Evolutionary conservation across 1,140 invertebrate genomes (phyloP).

Genomic region (Sycophaga agraensis): DNA sequence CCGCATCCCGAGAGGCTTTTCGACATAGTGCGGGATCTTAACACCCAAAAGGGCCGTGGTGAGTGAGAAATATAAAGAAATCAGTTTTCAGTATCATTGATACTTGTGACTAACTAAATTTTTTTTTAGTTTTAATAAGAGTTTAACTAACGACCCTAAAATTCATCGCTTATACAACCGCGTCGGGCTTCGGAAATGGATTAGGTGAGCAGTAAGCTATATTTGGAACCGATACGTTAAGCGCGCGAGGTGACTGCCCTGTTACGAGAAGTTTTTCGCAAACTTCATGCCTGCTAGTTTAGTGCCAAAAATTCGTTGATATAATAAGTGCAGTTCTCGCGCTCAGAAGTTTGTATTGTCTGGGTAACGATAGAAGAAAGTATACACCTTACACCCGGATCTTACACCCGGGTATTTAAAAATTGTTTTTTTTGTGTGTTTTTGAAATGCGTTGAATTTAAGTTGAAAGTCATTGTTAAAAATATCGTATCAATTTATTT

Average conservation of each 20-base stretch:
- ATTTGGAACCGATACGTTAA: constrained; percentile 5
- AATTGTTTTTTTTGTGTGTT: constrained; percentile 11
- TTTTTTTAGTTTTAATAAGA: too few relatives aligned
- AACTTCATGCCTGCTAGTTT: constrained; percentile 9
- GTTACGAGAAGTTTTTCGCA: constrained; percentile 30
- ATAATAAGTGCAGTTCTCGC: constrained; percentile 16
- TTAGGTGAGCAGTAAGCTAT: constrained; percentile 25
- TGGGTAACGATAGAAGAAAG: constrained; percentile 10
- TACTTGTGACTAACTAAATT: too few relatives aligned
- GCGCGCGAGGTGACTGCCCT: constrained; percentile 21
- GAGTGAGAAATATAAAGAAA: too few relatives aligned
- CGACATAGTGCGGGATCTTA: constrained; percentile 74
- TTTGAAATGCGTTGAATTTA: too few relatives aligned
- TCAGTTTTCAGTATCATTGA: too few relatives aligned
- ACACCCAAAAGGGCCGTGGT: constrained; percentile 78
- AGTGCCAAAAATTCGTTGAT: constrained; percentile 24
- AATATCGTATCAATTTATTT: too few relatives aligned
- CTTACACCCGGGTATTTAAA: constrained; percentile 9
- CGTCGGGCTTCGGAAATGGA: constrained; percentile 26
- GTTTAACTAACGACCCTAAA: not conserved
- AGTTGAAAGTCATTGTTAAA: too few relatives aligned
- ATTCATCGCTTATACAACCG: constrained; percentile 12
- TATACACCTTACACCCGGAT: constrained; percentile 1
- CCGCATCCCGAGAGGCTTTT: constrained; percentile 61
- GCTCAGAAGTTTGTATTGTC: constrained; percentile 14